Conservation (phyloP, 2,113 vertebrate genomes). For the Laterallus jamaicensis region DNA sequence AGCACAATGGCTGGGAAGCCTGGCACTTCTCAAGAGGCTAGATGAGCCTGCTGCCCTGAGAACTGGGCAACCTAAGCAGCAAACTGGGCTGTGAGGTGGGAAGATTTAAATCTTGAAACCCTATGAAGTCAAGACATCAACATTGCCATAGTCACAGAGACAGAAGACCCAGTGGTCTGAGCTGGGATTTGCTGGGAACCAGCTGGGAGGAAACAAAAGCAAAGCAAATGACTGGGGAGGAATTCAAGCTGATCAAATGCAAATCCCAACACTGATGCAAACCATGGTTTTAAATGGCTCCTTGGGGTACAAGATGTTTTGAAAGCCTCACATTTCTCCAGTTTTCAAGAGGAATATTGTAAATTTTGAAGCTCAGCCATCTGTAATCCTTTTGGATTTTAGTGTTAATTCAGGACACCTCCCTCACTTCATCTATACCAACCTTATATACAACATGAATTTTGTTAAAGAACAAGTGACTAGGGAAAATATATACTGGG, state of each 20-base stretch:
- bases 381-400: neutral
- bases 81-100: neutral
- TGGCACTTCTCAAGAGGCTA: neutral
- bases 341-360: neutral
- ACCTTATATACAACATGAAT: neutral
- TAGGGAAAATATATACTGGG: neutral
- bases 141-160: neutral
- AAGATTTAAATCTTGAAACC: neutral
- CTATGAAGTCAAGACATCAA: neutral
- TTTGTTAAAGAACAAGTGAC: neutral
- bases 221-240: neutral
- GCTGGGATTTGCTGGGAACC: neutral
- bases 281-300: neutral
- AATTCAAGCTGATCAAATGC: neutral
- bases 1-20: fast-evolving
- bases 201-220: neutral
- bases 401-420: neutral
- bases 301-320: neutral
- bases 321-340: neutral
- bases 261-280: neutral
- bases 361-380: neutral
- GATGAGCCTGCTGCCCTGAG: neutral
- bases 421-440: neutral
- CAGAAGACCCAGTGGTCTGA: neutral
- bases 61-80: neutral